Percentiles rank a stretch among this genome's conserved stretches.
phyloP scores from a whole-genome alignment of 2,888 invertebrate species.

The Hydrotaea cyrtoneurina region DNA sequence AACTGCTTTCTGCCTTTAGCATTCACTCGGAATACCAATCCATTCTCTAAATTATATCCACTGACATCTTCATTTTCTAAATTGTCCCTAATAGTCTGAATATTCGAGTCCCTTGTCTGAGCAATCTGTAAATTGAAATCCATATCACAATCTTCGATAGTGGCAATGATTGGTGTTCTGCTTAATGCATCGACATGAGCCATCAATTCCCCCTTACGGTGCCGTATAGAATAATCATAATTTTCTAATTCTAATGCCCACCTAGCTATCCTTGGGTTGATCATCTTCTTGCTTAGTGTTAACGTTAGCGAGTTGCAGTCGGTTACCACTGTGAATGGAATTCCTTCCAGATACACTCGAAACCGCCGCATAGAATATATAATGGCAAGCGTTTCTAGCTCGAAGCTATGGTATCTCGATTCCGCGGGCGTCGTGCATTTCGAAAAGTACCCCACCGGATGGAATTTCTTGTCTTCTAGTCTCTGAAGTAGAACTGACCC shows the following conservation, averaged over 20 bases:
- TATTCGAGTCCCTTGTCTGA: neutral
- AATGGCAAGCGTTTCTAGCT: conserved; percentile 72
- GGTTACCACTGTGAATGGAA: conserved; percentile 45
- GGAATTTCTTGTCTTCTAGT: conserved; percentile 58
- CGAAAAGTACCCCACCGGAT: too few relatives aligned
- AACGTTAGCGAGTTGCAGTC: neutral
- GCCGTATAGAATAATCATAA: neutral
- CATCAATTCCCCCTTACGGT: neutral
- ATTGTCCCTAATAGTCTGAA: neutral
- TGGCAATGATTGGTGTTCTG: neutral
- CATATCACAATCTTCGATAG: conserved; percentile 35
- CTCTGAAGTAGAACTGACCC: neutral
- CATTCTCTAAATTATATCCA: neutral
- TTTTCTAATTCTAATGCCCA: conserved; percentile 62
- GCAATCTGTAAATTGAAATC: conserved; percentile 7
- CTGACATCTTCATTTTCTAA: conserved; percentile 1
- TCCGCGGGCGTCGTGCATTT: conserved; percentile 52
- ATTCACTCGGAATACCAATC: neutral
- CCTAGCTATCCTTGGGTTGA: neutral
- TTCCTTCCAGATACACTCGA: conserved; percentile 55
- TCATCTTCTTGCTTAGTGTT: neutral
- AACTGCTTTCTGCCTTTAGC: neutral
- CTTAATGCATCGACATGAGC: conserved; percentile 34
- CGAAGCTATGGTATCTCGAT: conserved; percentile 66
- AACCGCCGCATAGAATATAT: conserved; percentile 60